Conservation (phyloP, 2,797 vertebrate species). For the Morus bassanus region DNA sequence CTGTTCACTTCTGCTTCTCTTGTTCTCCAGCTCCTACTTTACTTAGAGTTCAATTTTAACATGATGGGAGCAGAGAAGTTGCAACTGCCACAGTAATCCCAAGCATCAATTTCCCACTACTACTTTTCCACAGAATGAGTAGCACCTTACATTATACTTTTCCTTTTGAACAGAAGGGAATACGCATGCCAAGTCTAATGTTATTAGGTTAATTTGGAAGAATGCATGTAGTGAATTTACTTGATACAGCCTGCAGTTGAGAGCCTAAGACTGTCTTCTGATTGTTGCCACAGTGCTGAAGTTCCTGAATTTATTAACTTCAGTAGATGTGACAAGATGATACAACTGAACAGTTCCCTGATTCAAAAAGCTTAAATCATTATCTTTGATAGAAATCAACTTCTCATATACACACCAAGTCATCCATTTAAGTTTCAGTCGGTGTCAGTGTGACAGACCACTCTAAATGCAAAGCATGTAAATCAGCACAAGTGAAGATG, state of each 20-base stretch:
- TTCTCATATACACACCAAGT: neutral
- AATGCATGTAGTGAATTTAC: neutral
- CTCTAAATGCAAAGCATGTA: neutral
- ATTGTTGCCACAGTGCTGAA: neutral
- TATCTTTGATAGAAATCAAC: neutral
- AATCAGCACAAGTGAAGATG: neutral
- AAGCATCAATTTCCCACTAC: neutral
- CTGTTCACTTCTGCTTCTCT: neutral
- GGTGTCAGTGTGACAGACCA: neutral
- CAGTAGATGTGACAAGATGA: neutral
- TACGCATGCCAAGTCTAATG: neutral
- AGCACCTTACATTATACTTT: rapidly evolving
- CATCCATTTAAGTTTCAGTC: neutral
- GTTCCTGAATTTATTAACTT: neutral
- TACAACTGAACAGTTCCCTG: neutral
- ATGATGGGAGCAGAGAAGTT: neutral
- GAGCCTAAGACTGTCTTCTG: neutral
- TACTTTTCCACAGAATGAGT: neutral
- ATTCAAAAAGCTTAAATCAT: neutral
- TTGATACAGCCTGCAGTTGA: neutral
- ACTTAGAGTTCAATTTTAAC: neutral
- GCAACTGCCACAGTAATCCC: neutral
- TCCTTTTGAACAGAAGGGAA: neutral
- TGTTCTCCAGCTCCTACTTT: neutral
- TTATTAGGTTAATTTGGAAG: neutral